Conservation (phyloP, 2,888 invertebrate genomes). For the Serripes groenlandicus region DNA sequence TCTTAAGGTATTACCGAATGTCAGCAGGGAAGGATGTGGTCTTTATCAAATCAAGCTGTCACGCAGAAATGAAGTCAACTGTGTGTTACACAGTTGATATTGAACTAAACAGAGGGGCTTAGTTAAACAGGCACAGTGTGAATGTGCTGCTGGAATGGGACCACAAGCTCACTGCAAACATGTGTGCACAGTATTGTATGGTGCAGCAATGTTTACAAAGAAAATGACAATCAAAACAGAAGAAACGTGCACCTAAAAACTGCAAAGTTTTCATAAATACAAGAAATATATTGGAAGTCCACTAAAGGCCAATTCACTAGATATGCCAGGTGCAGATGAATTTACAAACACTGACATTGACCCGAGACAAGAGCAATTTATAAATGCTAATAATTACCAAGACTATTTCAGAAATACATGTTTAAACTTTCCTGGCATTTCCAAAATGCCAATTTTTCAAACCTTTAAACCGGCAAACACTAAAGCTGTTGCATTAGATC, state of each 20-base stretch:
- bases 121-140: not conserved
- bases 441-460: conserved; percentile 60
- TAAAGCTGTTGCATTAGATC: conserved; percentile 52
- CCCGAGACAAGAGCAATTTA: conserved; percentile 46
- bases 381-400: conserved; percentile 32
- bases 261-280: not conserved
- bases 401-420: conserved; percentile 57
- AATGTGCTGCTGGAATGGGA: not conserved
- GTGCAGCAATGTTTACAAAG: not conserved
- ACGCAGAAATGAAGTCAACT: not conserved
- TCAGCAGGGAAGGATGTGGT: not conserved
- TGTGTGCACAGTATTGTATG: not conserved
- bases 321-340: conserved; percentile 53
- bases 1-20: not conserved
- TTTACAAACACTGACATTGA: conserved; percentile 54
- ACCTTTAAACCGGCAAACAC: conserved; percentile 57
- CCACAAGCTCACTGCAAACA: not conserved
- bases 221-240: not conserved
- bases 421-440: no score
- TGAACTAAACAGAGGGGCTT: not conserved
- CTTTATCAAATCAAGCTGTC: not conserved
- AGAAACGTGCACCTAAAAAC: not conserved
- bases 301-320: conserved; percentile 40
- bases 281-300: conserved; percentile 46
- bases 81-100: not conserved